Conservation (phyloP, 2,888 invertebrate genomes). For the Hirtodrosophila histrioides region DNA sequence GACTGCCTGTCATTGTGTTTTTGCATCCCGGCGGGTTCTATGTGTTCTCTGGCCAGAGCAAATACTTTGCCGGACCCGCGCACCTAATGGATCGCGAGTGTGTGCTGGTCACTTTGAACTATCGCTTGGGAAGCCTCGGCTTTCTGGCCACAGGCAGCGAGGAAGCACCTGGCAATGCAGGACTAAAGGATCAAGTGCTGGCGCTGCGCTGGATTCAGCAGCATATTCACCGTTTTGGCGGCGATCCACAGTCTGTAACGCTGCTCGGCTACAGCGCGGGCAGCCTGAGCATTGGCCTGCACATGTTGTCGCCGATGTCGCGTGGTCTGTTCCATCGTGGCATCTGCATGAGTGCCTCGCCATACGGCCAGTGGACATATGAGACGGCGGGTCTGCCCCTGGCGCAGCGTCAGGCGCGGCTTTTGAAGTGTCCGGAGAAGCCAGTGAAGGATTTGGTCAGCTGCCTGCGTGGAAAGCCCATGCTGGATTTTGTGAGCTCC, state of each 20-base stretch:
- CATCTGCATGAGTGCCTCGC: conserved; percentile 88
- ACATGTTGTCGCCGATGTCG: conserved; percentile 88
- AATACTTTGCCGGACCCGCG: conserved; percentile 84
- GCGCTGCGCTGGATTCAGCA: conserved; percentile 88
- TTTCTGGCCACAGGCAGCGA: conserved; percentile 88
- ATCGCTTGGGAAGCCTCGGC: conserved; percentile 86
- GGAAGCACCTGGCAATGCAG: conserved; percentile 88
- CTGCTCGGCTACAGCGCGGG: conserved; percentile 87
- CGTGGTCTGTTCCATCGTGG: conserved; percentile 89
- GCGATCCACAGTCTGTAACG: conserved; percentile 87
- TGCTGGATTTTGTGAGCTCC: conserved; percentile 72
- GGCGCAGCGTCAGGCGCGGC: conserved; percentile 87
- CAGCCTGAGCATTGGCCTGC: conserved; percentile 85
- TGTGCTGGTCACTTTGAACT: conserved; percentile 88
- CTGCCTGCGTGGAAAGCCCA: conserved; percentile 85
- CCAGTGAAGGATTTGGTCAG: conserved; percentile 85
- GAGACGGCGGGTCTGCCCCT: conserved; percentile 85
- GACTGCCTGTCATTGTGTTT: conserved; percentile 87
- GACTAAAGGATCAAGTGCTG: conserved; percentile 89
- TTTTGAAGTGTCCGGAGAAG: conserved; percentile 86
- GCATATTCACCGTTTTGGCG: conserved; percentile 88
- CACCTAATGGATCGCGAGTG: conserved; percentile 88
- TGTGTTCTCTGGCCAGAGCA: conserved; percentile 86
- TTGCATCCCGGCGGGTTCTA: conserved; percentile 89
- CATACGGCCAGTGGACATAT: conserved; percentile 85